These are phyloP conservation scores for Stichopus horrens DNA, from an alignment of 53 echinoderm and acorn worm genomes.

Conservation along the genomic window DNA sequence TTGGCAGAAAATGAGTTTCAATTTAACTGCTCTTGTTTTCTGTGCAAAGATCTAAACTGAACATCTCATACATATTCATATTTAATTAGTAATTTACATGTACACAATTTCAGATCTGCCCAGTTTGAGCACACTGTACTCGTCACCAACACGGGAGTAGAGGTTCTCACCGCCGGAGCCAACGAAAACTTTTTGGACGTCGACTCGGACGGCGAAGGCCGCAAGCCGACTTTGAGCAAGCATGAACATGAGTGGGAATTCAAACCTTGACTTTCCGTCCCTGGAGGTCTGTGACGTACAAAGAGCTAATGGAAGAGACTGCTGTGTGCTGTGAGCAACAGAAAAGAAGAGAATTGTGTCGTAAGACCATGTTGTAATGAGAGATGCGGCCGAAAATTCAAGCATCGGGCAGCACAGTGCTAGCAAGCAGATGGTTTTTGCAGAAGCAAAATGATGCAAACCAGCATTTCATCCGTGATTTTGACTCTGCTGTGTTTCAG, in stretches of 20 bases:
- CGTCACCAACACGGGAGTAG: slow-evolving; percentile 70
- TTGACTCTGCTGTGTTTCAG: too few relatives aligned
- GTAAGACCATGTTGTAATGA: not conserved
- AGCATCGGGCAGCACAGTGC: not conserved
- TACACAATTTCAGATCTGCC: slow-evolving; percentile 64
- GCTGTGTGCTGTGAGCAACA: not conserved
- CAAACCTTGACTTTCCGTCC: not conserved
- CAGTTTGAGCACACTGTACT: slow-evolving; percentile 98
- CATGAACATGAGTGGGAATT: slow-evolving; percentile 23
- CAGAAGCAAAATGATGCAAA: not conserved
- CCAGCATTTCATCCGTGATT: too few relatives aligned
- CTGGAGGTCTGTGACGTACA: not conserved
- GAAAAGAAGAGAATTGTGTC: not conserved
- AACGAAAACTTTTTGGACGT: slow-evolving; percentile 53
- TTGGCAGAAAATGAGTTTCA: too few relatives aligned
- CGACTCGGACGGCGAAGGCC: not conserved
- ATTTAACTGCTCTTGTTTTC: too few relatives aligned
- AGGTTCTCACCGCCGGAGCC: slow-evolving; percentile 70
- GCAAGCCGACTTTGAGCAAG: not conserved
- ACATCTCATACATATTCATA: too few relatives aligned
- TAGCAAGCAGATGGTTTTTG: not conserved
- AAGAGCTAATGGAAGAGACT: not conserved
- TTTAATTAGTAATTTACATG: not conserved
- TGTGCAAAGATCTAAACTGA: too few relatives aligned
- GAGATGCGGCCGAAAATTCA: not conserved